Base-by-base conservation (phyloP, 2,113 vertebrate genomes). In the Scomber japonicus region DNA sequence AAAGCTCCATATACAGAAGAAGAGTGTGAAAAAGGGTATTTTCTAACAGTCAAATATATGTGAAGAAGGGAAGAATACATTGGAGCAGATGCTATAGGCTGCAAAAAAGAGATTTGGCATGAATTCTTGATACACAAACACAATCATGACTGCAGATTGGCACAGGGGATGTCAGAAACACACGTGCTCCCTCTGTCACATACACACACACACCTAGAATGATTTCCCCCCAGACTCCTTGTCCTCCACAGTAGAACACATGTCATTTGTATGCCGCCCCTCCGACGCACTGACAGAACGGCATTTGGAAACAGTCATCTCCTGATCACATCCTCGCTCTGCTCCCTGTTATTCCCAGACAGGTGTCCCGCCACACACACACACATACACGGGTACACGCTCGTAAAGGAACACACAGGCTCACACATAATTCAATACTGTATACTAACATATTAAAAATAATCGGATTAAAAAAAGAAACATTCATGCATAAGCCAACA, bases 161-260 rank as follows among this genome's bases (percentile, higher is more conserved):
- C 59, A 71, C 59, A 8, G 60, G 76, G 70, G 72, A 78, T 3
- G 3, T 12, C 4, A 14, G 35, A 53, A 19, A 77, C 67, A 75
- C 80, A 68, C 54, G 44, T 10, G 11, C 69, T 54, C 56, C 17
- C 46, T 59, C 44, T 44, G 9, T 35, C 53, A 51, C 62, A 71
- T 21, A 49, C 63, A 61, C 45, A 46, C 70, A 65, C 75, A 77
- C 64, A 76, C 64, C 59, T 44, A n/a, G 3, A 19, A 45, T 91
- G 86, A 93, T 91, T 93, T 90, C 91, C 89, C 90, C 8, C 31
- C 60, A 83, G 92, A 86, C 83, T 79, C 15, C 78, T 66, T 88
- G 88, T 90, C 89, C 84, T 83, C 87, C 61, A 17, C 83, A 71
- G 84, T 74, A 40, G 65, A 91, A 86, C 86, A 88, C 84, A 55